These are phyloP conservation scores for Aphelinus atriplicis DNA, from an alignment of 1,140 invertebrate species.

Conservation along the genomic window DNA sequence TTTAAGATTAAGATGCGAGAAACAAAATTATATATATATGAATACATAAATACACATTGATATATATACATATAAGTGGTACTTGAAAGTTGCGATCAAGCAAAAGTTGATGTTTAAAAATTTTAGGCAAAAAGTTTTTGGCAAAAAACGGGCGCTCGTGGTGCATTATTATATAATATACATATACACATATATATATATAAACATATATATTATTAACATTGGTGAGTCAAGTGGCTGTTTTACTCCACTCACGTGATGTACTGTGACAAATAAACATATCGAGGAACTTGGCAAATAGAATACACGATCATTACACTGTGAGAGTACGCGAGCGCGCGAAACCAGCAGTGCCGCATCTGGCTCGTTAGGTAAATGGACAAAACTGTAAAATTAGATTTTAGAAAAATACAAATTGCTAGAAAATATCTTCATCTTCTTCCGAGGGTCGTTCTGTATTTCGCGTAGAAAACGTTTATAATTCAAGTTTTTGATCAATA, in stretches of 20 bases:
- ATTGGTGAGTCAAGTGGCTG: constrained; percentile 17
- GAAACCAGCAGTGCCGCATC: too few species aligned
- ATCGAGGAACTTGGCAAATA: constrained; percentile 45
- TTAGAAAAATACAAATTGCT: too few species aligned
- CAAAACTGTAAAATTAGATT: too few species aligned
- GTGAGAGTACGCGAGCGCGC: too few species aligned
- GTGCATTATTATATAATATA: constrained; percentile 10
- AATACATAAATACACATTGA: neutral
- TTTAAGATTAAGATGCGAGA: constrained; percentile 3
- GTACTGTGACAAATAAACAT: constrained; percentile 53
- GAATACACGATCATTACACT: too few species aligned
- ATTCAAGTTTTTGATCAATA: too few species aligned
- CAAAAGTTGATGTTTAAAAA: neutral
- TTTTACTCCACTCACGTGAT: constrained; percentile 47
- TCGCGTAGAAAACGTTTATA: too few species aligned
- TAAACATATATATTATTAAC: constrained; percentile 10
- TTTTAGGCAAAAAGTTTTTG: constrained; percentile 13
- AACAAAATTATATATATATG: constrained; percentile 6
- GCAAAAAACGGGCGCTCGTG: neutral
- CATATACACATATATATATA: constrained; percentile 8
- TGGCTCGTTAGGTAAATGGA: too few species aligned
- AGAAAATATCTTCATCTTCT: too few species aligned
- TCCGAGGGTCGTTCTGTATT: too few species aligned
- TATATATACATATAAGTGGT: constrained; percentile 2
- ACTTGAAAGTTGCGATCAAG: constrained; percentile 22